A percentile compares a stretch with the other conserved stretches of the same genome.
Evolutionary conservation across 1,140 invertebrate genomes (phyloP).

Genomic region (Saxidomus purpurata): DNA sequence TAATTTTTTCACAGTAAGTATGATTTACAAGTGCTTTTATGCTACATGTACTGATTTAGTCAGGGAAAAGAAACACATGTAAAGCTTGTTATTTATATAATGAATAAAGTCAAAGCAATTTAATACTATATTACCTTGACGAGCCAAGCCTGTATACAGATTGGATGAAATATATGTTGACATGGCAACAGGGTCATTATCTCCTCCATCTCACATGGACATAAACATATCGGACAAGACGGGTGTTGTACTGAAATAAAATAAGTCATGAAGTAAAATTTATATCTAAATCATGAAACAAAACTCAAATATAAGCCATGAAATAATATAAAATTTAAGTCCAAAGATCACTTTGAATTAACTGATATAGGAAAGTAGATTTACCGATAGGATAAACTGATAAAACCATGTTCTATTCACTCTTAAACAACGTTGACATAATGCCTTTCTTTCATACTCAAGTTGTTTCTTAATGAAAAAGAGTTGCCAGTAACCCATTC

Average conservation of each 20-base stretch:
- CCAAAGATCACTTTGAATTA: no score
- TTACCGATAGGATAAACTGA: no score
- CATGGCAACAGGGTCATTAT: slow-evolving; percentile 69
- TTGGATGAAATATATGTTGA: slow-evolving; percentile 73
- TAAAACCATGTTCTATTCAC: no score
- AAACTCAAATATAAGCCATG: no score
- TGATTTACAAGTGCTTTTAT: not conserved
- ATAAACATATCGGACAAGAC: slow-evolving; percentile 73
- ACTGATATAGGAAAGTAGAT: no score
- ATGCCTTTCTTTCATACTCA: no score
- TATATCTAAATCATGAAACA: no score
- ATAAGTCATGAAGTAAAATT: no score
- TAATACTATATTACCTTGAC: slow-evolving; percentile 68
- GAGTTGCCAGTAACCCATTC: no score
- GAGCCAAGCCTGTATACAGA: slow-evolving; percentile 76
- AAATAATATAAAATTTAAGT: no score
- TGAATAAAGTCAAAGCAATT: not conserved
- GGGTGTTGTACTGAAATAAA: slow-evolving; percentile 57
- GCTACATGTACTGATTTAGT: not conserved
- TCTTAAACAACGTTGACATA: no score
- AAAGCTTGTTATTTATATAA: not conserved
- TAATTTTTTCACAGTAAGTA: not conserved
- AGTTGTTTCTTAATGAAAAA: no score
- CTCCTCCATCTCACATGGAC: slow-evolving; percentile 65
- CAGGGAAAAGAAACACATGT: not conserved